Evolutionary conservation across 2,113 vertebrate genomes (phyloP).

Genomic region (Sus scrofa): T2T-Sscrofa CM000824.6:47986001-47986500

Average conservation of each 20-base stretch:
- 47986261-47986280: background rate
- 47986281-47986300: background rate
- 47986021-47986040: background rate
- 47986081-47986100: background rate
- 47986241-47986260: background rate
- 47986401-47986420: background rate
- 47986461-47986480: background rate
- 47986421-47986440: background rate
- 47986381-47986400: background rate
- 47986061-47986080: background rate
- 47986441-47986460: background rate
- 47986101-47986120: no score
- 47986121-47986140: background rate
- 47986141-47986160: background rate
- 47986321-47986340: background rate
- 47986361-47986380: background rate
- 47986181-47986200: background rate
- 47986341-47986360: background rate
- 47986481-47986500: background rate
- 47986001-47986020: background rate
- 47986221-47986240: background rate
- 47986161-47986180: background rate
- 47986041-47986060: background rate
- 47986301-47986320: background rate
- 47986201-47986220: background rate